Evolutionary conservation across 1,140 invertebrate genomes (phyloP), one percentile per base, ranked within the genome.

Genomic region (Neotoxoptera formosana): DNA sequence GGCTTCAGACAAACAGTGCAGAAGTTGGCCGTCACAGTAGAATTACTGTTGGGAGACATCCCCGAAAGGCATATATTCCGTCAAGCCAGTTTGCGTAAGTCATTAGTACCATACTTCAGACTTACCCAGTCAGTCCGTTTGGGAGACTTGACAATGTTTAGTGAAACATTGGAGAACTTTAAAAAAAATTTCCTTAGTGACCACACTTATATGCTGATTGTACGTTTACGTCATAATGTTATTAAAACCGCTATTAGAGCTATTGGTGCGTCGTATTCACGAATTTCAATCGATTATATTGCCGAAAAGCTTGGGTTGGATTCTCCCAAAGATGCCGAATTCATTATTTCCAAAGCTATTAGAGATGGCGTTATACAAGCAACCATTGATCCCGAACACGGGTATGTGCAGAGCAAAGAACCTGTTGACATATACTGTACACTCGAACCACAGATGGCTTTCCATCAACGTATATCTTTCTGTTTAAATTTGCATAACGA

Each of bases 341-440:
- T 99, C 95, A 99, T 99, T 95, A 99, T 99, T 0, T 99, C 99
- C 0, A 99, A 99, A 96, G 99, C 99, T n/a, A 99, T 99, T 93
- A 96, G 99, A 90, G 99, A 99, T 96, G 98, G 99, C 89, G 99
- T 99, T 2, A 99, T 99, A 95, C 99, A 99, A 95, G 99, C 99
- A 1, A 98, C 97, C 1, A 96, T 99, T 94, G 98, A 99, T 96
- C 98, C 99, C 94, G 98, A 99, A 95, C 97, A 98, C 94, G 98
- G 98, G 34, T 99, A 98, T 94, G 99, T 99, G 97, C 97, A 99
- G 94, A 99, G 99, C 94, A 99, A 99, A 95, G 99, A 99, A 95
- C 98, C 98, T 83, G 98, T 97, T 7, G 99, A 99, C 95, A 97
- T 99, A 94, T 99, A 99, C 95, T 98, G 98, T 94, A 99, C 99